These are phyloP conservation scores for Drosophila navojoa DNA, from an alignment of 1,140 invertebrate species.

Conservation along the genomic window DNA sequence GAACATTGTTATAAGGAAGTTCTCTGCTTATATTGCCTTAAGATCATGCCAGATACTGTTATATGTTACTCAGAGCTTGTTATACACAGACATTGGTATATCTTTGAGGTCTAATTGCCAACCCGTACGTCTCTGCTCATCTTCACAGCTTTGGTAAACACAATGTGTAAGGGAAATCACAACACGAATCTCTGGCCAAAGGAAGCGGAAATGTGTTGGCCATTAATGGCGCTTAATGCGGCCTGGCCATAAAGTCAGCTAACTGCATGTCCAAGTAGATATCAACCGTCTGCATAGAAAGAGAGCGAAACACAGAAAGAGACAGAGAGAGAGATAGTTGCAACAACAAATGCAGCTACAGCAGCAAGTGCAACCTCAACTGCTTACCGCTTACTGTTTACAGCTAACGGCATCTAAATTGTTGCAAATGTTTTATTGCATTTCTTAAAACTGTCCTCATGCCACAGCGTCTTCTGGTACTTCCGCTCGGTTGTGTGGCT, in stretches of 20 bases:
- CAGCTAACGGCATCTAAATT: constrained; percentile 65
- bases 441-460: constrained; percentile 59
- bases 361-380: constrained; percentile 2
- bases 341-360: too few relatives aligned
- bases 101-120: constrained; percentile 47
- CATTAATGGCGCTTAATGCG: constrained; percentile 73
- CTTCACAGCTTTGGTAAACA: constrained; percentile 10
- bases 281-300: constrained; percentile 28
- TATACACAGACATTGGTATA: too few relatives aligned
- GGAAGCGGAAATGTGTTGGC: constrained; percentile 43
- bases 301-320: neutral
- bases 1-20: neutral
- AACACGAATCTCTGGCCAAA: constrained; percentile 31
- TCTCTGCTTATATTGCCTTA: neutral
- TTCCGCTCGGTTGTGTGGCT: constrained; percentile 29
- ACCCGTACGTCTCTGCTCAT: constrained; percentile 22
- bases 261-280: constrained; percentile 64
- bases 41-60: too few relatives aligned
- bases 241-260: constrained; percentile 57
- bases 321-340: neutral
- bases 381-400: constrained; percentile 11
- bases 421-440: constrained; percentile 78
- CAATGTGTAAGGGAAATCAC: constrained; percentile 59
- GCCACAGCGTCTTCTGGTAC: neutral
- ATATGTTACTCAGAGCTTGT: too few relatives aligned